A percentile compares a stretch with the other conserved stretches of the same genome.
Evolutionary conservation across 2,797 vertebrate species (phyloP).

Genomic region (Diceros bicornis): DNA sequence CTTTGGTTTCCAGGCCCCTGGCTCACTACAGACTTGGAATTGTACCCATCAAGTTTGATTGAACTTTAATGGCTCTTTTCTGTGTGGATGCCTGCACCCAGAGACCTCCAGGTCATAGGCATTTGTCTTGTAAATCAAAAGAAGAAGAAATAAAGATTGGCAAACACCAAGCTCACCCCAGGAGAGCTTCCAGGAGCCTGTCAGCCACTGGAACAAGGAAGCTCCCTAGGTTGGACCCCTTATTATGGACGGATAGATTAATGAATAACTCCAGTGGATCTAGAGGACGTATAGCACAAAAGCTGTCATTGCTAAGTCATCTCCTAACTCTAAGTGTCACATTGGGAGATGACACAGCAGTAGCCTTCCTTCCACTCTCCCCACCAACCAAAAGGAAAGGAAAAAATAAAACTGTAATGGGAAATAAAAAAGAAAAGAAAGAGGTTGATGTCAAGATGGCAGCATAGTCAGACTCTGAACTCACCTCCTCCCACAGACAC

Average conservation of each 20-base stretch:
- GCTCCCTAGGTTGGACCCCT: neutral
- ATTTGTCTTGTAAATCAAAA: slow-evolving; percentile 68
- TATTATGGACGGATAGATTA: too few species aligned
- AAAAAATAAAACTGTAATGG: neutral
- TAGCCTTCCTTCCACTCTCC: neutral
- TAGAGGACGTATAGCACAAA: neutral
- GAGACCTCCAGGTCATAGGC: slow-evolving; percentile 53
- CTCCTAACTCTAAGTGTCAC: neutral
- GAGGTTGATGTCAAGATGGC: too few species aligned
- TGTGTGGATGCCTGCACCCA: neutral
- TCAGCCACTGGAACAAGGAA: neutral
- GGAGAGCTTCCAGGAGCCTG: neutral
- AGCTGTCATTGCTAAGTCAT: neutral
- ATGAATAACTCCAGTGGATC: neutral
- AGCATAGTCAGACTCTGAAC: too few species aligned
- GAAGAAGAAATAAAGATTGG: slow-evolving; percentile 62
- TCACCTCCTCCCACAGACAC: too few species aligned
- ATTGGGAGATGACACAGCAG: neutral
- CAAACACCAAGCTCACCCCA: slow-evolving; percentile 13
- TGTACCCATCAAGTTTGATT: slow-evolving; percentile 40
- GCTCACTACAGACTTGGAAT: neutral
- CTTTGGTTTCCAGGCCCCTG: neutral
- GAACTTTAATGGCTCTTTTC: slow-evolving; percentile 66
- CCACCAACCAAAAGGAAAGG: neutral
- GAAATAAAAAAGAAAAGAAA: neutral